Conservation (phyloP, 2,888 invertebrate genomes). For the Melolontha melolontha region DNA sequence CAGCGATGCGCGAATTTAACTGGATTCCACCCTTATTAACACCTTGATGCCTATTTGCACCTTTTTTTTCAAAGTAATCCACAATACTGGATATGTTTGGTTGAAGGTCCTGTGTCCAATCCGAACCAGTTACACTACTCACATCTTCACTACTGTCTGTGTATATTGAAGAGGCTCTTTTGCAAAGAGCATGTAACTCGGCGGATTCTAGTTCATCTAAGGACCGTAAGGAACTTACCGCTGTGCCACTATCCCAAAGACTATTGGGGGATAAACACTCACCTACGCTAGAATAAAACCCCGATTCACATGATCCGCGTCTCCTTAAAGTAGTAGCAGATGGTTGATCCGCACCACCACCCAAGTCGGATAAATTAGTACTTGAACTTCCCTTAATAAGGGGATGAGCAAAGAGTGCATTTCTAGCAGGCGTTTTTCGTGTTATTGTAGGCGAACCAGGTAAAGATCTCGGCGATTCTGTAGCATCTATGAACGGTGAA, state of each 20-base stretch:
- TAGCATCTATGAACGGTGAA: constrained; percentile 70
- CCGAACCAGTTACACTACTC: constrained; percentile 83
- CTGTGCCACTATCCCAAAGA: constrained; percentile 70
- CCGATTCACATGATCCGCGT: constrained; percentile 89
- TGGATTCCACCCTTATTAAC: constrained; percentile 62
- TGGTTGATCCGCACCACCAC: constrained; percentile 45
- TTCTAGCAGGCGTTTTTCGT: constrained; percentile 51
- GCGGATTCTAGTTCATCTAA: constrained; percentile 72
- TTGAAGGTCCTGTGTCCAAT: constrained; percentile 76
- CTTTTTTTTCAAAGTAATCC: constrained; percentile 88
- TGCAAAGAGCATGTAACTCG: constrained; percentile 71
- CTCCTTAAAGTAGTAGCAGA: constrained; percentile 67
- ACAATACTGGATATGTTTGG: constrained; percentile 84
- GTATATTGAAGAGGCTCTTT: constrained; percentile 84
- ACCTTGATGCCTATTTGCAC: constrained; percentile 68
- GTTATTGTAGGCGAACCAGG: constrained; percentile 68
- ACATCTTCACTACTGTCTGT: constrained; percentile 90
- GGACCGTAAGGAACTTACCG: constrained; percentile 71
- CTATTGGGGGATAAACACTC: constrained; percentile 64
- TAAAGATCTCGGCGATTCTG: constrained; percentile 65
- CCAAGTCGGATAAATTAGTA: constrained; percentile 60
- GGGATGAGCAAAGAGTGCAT: constrained; percentile 71
- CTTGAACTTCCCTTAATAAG: constrained; percentile 62
- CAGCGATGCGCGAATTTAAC: constrained; percentile 61
- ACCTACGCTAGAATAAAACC: constrained; percentile 89